These are phyloP conservation scores for Syngnathus acus DNA, from an alignment of 2,797 vertebrate genomes.

Conservation along the genomic window DNA sequence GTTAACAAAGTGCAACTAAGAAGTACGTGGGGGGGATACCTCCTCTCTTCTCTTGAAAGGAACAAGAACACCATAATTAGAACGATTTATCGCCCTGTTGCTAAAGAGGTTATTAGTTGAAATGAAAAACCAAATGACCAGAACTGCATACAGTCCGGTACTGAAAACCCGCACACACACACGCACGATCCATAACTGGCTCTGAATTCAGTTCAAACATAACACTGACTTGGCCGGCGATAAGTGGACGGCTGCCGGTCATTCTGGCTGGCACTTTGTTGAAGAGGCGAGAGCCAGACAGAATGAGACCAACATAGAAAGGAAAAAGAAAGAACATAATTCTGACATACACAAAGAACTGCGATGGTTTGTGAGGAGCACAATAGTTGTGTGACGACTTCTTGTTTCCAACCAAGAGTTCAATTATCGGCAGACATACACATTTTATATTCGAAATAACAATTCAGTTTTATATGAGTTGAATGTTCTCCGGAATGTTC, in stretches of 20 bases:
- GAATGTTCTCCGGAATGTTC: background rate
- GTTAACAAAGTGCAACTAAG: slow-evolving; percentile 31
- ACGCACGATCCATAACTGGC: slow-evolving; percentile 25
- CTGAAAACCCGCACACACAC: slow-evolving; percentile 13
- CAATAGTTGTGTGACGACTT: background rate
- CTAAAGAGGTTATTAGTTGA: slow-evolving; percentile 35
- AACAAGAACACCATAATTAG: slow-evolving; percentile 50
- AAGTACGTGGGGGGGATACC: slow-evolving; percentile 26
- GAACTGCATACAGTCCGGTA: slow-evolving; percentile 4
- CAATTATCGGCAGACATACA: background rate
- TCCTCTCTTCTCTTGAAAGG: slow-evolving; percentile 40
- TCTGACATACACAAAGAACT: background rate
- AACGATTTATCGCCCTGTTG: slow-evolving; percentile 34
- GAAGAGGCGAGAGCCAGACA: slow-evolving; percentile 2
- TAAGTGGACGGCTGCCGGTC: slow-evolving; percentile 49
- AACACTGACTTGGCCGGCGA: slow-evolving; percentile 55
- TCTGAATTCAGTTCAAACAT: slow-evolving; percentile 69
- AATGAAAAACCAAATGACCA: slow-evolving; percentile 28
- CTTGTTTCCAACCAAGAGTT: no score
- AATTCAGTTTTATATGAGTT: background rate
- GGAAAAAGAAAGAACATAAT: background rate
- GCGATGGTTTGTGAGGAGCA: background rate
- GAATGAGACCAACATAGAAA: slow-evolving; percentile 1
- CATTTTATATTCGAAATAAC: background rate
- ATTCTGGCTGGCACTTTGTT: slow-evolving; percentile 31